Conservation (phyloP, 2,888 invertebrate species). For the Drosophila mimetica region DNA sequence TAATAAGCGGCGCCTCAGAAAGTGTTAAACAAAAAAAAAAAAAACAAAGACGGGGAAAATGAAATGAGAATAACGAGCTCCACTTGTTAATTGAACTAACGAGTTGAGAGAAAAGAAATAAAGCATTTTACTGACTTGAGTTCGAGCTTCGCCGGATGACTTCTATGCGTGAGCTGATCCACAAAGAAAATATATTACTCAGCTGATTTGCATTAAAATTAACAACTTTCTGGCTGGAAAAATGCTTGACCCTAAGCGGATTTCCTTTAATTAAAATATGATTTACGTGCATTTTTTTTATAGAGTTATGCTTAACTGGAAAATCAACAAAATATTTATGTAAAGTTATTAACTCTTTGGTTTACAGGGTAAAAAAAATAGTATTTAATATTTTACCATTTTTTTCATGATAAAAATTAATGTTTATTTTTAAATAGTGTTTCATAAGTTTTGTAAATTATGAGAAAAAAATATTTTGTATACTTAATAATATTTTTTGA, state of each 20-base stretch:
- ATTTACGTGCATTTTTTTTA: not conserved
- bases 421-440: too few species aligned
- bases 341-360: too few species aligned
- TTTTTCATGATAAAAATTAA: too few species aligned
- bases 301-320: not conserved
- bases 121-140: constrained; percentile 21
- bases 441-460: too few species aligned
- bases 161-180: constrained; percentile 4
- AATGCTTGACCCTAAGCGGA: not conserved
- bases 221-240: not conserved
- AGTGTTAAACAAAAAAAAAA: constrained; percentile 58
- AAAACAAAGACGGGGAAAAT: constrained; percentile 16
- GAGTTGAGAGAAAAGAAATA: constrained; percentile 13
- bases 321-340: too few species aligned
- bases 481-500: too few species aligned
- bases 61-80: constrained; percentile 31
- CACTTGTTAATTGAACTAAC: constrained; percentile 44
- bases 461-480: too few species aligned
- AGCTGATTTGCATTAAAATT: constrained; percentile 4
- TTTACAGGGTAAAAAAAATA: too few species aligned
- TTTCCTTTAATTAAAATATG: not conserved
- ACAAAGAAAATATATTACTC: not conserved
- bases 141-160: not conserved
- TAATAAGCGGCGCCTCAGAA: constrained; percentile 75
- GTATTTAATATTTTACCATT: too few species aligned